phyloP scores from a whole-genome alignment of 2,113 vertebrate species.

The Oenanthe melanoleuca region DNA sequence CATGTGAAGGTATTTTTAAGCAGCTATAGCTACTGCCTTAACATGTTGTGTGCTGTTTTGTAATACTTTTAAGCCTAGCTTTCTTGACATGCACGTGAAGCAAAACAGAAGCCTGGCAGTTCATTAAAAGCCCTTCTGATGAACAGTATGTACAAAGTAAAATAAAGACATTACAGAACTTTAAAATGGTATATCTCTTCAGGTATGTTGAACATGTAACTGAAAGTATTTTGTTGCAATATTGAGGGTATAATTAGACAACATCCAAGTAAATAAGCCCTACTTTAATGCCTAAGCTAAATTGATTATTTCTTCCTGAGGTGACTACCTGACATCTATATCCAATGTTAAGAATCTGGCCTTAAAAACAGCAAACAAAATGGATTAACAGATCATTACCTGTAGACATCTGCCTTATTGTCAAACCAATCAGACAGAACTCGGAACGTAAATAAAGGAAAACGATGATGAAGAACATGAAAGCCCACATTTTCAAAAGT shows the following conservation, averaged over 20 bases:
- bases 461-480: conserved; percentile 95
- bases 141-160: not conserved
- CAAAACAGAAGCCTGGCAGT: not conserved
- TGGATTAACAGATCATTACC: conserved; percentile 75
- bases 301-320: not conserved
- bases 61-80: not conserved
- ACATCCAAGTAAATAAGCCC: not conserved
- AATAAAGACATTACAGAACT: not conserved
- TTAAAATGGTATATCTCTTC: not conserved
- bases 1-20: not conserved
- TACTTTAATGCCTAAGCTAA: not conserved
- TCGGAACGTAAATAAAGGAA: conserved; percentile 89
- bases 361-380: not conserved
- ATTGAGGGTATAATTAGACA: not conserved
- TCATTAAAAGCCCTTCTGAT: not conserved
- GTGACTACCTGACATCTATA: not conserved
- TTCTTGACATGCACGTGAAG: not conserved
- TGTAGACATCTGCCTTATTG: conserved; percentile 90
- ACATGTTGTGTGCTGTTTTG: not conserved
- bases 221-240: not conserved
- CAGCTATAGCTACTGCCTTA: not conserved
- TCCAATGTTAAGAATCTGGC: not conserved
- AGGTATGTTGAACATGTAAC: not conserved
- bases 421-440: conserved; percentile 98
- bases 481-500: conserved; percentile 98